Percentiles rank a stretch among this genome's conserved stretches.
These are phyloP conservation scores for Drosophila anomelani DNA, from an alignment of 2,888 invertebrate genomes.

Conservation along the genomic window DNA sequence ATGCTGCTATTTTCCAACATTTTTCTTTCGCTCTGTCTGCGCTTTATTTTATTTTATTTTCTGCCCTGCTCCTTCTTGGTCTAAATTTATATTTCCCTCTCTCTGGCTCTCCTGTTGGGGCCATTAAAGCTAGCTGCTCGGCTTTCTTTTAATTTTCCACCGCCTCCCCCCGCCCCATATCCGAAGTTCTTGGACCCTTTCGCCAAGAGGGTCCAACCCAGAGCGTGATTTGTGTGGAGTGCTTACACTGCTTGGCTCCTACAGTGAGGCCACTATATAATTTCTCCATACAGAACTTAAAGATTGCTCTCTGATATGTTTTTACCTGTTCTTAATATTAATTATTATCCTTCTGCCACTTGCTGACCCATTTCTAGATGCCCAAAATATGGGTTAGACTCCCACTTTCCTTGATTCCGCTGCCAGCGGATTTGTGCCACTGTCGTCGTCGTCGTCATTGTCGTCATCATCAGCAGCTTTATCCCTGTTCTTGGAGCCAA, in stretches of 20 bases:
- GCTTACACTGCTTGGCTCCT: neutral
- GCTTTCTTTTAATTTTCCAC: slow-evolving; percentile 52
- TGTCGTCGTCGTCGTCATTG: slow-evolving; percentile 34
- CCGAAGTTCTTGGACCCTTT: slow-evolving; percentile 23
- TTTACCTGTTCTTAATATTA: neutral
- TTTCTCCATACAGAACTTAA: too few species aligned
- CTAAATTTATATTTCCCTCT: slow-evolving; percentile 55
- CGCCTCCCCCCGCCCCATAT: neutral
- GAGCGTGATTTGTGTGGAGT: slow-evolving; percentile 36
- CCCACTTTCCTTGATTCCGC: neutral
- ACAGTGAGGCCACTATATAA: neutral
- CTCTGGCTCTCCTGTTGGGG: slow-evolving; percentile 23
- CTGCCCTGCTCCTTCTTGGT: slow-evolving; percentile 31
- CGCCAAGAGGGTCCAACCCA: slow-evolving; percentile 1
- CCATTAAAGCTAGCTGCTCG: slow-evolving; percentile 62
- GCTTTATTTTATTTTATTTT: slow-evolving; percentile 37
- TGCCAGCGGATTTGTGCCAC: slow-evolving; percentile 35
- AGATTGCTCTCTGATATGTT: neutral
- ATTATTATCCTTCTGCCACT: neutral
- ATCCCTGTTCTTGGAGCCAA: slow-evolving; percentile 33
- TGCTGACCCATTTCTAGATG: slow-evolving; percentile 19
- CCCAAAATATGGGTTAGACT: slow-evolving; percentile 23
- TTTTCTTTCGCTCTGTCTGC: slow-evolving; percentile 41
- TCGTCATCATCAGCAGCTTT: slow-evolving; percentile 21
- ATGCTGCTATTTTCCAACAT: slow-evolving; percentile 74